Evolutionary conservation across 2,888 invertebrate genomes (phyloP), one percentile per base, ranked within the genome.

Genomic region (Chaitophorus viminalis): DNA sequence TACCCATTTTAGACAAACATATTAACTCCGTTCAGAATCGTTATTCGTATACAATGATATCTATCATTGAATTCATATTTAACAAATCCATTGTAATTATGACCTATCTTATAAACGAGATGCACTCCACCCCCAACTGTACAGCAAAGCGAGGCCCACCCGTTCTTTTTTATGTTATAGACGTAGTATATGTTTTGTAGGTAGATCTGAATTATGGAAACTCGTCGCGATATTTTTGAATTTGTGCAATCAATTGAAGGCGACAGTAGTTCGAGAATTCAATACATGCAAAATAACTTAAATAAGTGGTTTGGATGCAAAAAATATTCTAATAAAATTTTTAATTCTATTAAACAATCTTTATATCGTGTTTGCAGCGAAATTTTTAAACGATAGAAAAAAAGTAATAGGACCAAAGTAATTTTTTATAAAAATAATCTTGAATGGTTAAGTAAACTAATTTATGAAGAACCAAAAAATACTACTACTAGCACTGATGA

Each of bases 301-400:
- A 77, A 54, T 54, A 25, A 33, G 4, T 1, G 54, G 31, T 77
- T 77, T 31, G 6, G 11, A 77, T 52, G 52, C 21, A 31, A 77
- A 1, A 2, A 77, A 54, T 76, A 77, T 77, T 54, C 52, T 52
- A 21, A 77, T 3, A 14, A 52, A 54, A 77, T 33, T 21, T 77
- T 54, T 54, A 33, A 77, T 33, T 33, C 54, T 77, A 77, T 77
- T 77, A 77, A 77, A 77, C 77, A 77, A 77, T 14, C 54, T 25
- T 54, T 54, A 33, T 77, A 77, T 77, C 54, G 31, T 33, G 33
- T 54, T 77, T 14, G 77, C 54, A 77, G 77, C 29, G 9, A 76
- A 76, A 3, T 52, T 11, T 76, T 76, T 76, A 52, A 75, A 46
- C 46, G 75, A 75, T 46, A n/a, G 36, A 74, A 74, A 75, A 74